Conservation (phyloP, 2,113 vertebrate species). For the Tursiops truncatus region DNA sequence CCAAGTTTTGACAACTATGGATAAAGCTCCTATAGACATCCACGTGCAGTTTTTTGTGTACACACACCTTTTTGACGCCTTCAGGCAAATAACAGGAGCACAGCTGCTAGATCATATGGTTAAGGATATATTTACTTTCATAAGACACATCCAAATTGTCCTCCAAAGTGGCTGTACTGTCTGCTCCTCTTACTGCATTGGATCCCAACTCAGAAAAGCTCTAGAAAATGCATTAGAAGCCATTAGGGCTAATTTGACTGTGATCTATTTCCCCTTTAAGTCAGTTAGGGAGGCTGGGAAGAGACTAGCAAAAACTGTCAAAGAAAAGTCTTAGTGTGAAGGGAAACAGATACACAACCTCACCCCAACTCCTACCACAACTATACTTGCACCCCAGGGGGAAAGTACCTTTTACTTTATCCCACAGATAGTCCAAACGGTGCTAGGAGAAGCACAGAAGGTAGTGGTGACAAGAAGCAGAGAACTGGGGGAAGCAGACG, state of each 20-base stretch:
- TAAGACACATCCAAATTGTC: no score
- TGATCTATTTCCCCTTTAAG: not conserved
- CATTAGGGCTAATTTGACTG: not conserved
- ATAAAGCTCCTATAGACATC: no score
- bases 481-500: accelerated
- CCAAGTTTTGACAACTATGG: no score
- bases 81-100: no score
- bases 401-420: not conserved
- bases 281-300: not conserved
- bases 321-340: not conserved
- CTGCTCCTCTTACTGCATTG: accelerated
- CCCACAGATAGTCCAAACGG: not conserved
- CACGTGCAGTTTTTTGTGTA: no score
- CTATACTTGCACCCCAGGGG: not conserved
- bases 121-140: no score
- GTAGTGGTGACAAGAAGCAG: not conserved
- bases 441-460: not conserved
- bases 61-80: no score
- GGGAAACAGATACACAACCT: not conserved
- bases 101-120: no score
- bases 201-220: not conserved
- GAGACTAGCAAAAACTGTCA: not conserved
- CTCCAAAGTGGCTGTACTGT: no score
- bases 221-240: not conserved
- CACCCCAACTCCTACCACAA: no score